Percentiles rank a stretch among this genome's conserved stretches.
These are phyloP conservation scores for Gymnogyps californianus DNA, from an alignment of 2,113 vertebrate species.

Conservation along the genomic window DNA sequence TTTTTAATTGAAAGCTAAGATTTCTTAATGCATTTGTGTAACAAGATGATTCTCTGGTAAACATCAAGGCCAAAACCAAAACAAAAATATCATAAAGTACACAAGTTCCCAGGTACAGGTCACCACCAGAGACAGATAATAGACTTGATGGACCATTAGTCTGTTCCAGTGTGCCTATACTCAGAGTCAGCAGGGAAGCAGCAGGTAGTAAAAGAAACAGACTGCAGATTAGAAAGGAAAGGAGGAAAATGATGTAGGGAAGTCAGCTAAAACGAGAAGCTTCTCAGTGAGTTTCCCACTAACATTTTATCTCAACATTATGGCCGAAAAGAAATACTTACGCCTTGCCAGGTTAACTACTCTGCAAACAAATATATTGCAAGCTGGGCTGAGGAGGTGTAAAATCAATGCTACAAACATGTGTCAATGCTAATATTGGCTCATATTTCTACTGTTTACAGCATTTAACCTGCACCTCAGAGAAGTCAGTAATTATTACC, in stretches of 20 bases:
- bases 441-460: conserved; percentile 34
- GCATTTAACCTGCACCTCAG: conserved; percentile 22
- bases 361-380: conserved; percentile 17
- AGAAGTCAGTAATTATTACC: conserved; percentile 22
- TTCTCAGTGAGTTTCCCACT: not conserved
- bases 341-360: not conserved
- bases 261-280: not conserved
- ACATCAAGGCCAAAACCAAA: not conserved
- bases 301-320: not conserved
- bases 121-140: not conserved
- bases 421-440: conserved; percentile 23
- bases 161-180: not conserved
- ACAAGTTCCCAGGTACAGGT: not conserved
- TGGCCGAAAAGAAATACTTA: not conserved
- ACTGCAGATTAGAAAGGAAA: not conserved
- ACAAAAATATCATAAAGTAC: not conserved
- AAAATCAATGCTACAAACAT: conserved; percentile 39
- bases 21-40: not conserved
- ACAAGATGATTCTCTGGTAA: not conserved
- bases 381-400: not conserved
- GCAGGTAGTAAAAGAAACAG: not conserved
- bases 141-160: not conserved
- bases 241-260: not conserved
- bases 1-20: not conserved
- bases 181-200: not conserved